Base-by-base conservation (phyloP, 2,888 invertebrate genomes). In the Lithophane leautieri region DNA sequence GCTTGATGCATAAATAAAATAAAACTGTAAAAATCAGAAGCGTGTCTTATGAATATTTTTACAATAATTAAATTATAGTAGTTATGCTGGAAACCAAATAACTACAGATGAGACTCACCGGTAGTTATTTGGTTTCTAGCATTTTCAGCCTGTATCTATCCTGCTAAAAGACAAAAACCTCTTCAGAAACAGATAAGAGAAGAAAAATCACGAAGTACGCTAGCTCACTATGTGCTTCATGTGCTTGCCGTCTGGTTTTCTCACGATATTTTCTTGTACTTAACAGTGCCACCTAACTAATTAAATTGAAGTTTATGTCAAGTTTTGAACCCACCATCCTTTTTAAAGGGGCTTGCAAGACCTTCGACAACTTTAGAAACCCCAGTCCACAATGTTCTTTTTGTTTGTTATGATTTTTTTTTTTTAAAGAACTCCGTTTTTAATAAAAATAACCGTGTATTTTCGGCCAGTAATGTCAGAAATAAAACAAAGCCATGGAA, bases 401-500 rank as follows among this genome's bases (percentile, higher is more conserved):
- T 60, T 60, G 28, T 52, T 61, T n/a, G 28, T 40, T 28, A 1
- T 14, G 7, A 50, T 14, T 22, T 9, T 25, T 50, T 2, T 3
- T 12, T 61, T 47, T 0, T 16, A n/a, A 61, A 70, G 40, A 28
- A n/a, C 7, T 34, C 25, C 0, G 9, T 12, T 2, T 62, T 79
- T 16, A 7, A 47, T n/a, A n/a, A 68, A 65, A 65, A 40, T 14
- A 9, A 56, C 42, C 54, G n/a, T 60, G 50, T 50, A 69, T 62
- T 81, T 80, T 42, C 22, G 50, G 34, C 54, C 70, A 65, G 68
- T 72, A 62, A 72, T 52, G 40, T 77, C 70, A 70, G 22, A 79
- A 83, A 86, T 76, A 76, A 85, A 83, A 74, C 79, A 77, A 82
- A 73, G 63, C 47, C 60, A 68, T 70, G 19, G 34, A 79, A 58